Conservation (phyloP, 2,888 invertebrate species). For the Cephus runcator region DNA sequence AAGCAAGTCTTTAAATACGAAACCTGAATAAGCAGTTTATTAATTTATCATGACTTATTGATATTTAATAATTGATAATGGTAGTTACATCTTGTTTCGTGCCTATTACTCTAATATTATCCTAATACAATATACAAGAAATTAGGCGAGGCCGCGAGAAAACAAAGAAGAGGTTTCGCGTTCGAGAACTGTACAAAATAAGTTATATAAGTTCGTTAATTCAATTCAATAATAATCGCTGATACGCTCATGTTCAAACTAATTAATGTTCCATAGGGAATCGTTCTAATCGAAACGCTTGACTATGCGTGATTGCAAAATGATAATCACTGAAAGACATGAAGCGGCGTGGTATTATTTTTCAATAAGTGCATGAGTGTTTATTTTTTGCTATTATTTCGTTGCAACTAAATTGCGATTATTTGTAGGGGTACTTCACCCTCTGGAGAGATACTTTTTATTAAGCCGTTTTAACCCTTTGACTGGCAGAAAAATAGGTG, state of each 20-base stretch:
- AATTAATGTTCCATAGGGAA: not conserved
- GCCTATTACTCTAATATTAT: not conserved
- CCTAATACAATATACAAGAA: not conserved
- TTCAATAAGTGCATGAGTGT: not conserved
- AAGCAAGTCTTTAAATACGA: not conserved
- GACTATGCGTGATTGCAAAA: not conserved
- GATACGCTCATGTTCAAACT: not conserved
- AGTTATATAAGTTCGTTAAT: not conserved
- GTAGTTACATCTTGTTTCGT: not conserved
- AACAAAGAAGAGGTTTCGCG: not conserved
- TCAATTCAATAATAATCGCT: not conserved
- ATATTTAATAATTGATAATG: not conserved
- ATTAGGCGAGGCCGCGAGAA: not conserved
- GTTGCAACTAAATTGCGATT: not conserved
- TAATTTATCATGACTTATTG: not conserved
- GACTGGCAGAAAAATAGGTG: no score
- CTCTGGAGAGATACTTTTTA: not conserved
- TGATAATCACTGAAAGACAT: not conserved
- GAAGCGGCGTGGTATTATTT: not conserved
- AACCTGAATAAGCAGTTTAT: not conserved
- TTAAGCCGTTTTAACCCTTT: not conserved
- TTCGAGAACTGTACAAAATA: not conserved
- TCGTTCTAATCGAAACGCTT: not conserved
- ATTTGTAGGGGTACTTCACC: not conserved
- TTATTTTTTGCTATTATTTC: not conserved